phyloP scores from a whole-genome alignment of 2,797 vertebrate species.

The Phoeniculus purpureus region DNA sequence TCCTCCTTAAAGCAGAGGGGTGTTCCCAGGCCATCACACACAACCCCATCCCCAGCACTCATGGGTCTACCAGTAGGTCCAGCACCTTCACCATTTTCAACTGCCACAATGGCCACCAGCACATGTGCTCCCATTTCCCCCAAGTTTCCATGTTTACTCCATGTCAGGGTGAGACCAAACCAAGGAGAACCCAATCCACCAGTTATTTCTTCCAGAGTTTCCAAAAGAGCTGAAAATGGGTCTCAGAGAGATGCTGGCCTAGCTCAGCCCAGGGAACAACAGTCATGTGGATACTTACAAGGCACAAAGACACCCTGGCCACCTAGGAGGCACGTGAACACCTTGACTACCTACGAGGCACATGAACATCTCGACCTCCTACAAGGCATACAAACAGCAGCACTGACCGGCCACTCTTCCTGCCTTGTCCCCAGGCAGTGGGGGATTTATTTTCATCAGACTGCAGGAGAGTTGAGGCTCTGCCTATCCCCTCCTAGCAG shows the following conservation, averaged over 20 bases:
- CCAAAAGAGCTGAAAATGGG: background rate
- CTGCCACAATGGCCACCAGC: background rate
- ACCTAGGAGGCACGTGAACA: background rate
- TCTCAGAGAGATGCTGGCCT: accelerated
- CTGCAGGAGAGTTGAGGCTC: background rate
- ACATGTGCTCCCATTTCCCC: background rate
- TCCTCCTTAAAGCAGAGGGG: background rate
- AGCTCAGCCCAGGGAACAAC: background rate
- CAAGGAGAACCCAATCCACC: accelerated
- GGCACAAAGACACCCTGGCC: background rate
- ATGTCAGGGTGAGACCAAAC: accelerated
- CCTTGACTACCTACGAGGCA: too few species aligned
- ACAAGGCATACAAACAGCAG: background rate
- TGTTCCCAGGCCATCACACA: background rate
- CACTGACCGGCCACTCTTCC: background rate
- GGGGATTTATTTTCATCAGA: background rate
- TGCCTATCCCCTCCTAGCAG: background rate
- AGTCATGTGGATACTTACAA: background rate
- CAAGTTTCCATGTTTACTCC: background rate
- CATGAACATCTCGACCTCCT: too few species aligned
- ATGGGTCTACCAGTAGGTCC: background rate
- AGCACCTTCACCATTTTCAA: background rate
- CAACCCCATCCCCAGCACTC: background rate
- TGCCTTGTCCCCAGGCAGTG: background rate
- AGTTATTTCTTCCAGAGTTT: background rate